These are phyloP conservation scores for Drosophila chauvacae DNA, from an alignment of 1,140 invertebrate species.

Conservation along the genomic window DNA sequence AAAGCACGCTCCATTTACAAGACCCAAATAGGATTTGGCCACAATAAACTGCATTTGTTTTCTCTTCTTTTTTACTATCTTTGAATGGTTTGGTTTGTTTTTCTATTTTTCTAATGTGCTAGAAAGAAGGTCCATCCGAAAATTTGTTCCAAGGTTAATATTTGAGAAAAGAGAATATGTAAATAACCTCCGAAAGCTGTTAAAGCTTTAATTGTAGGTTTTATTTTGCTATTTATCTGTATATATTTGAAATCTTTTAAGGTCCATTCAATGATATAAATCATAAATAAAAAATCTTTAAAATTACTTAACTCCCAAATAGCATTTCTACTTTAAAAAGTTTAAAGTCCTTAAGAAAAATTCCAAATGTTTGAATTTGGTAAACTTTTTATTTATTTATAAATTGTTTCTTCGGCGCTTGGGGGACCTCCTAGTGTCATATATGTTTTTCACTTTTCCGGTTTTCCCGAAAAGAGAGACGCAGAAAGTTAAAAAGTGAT, in stretches of 20 bases:
- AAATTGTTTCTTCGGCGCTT: not conserved
- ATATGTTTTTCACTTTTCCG: not conserved
- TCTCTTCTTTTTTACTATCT: not conserved
- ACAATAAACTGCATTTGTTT: slow-evolving; percentile 32
- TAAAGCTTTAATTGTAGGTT: not conserved
- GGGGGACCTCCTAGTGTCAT: not conserved
- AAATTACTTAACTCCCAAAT: not conserved
- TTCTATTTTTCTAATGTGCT: not conserved
- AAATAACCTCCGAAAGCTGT: not conserved
- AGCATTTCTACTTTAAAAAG: not conserved
- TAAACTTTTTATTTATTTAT: slow-evolving; percentile 11
- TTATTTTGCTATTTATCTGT: not conserved
- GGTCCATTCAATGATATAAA: too few species aligned
- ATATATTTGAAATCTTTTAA: not conserved
- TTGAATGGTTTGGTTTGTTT: not conserved
- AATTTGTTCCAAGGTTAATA: not conserved
- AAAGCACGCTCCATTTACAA: slow-evolving; percentile 35
- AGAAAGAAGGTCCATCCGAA: not conserved
- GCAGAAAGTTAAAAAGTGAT: slow-evolving; percentile 30
- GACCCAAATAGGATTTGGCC: slow-evolving; percentile 25
- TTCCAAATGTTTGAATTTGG: not conserved
- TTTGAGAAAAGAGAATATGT: not conserved
- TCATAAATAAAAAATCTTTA: too few species aligned
- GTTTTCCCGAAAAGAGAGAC: not conserved
- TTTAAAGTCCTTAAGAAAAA: not conserved